Evolutionary conservation across 2,113 vertebrate species (phyloP), one percentile per base, ranked within the genome.

Genomic region (Zosterops borbonicus): DNA sequence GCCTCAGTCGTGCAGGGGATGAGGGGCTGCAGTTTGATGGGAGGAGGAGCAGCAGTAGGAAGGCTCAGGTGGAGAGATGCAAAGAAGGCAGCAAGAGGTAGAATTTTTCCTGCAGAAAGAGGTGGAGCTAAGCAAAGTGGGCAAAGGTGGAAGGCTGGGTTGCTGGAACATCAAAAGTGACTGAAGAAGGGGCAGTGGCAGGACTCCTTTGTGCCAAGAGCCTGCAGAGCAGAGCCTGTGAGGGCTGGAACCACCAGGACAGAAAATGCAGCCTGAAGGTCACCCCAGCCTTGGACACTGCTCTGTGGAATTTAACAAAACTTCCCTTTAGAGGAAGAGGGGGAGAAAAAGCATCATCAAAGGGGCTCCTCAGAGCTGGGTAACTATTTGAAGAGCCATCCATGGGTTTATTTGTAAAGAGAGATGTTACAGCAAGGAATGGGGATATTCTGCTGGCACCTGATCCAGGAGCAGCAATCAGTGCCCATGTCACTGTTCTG

Each of bases 261-360:
- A 65, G 20, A 12, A 19, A 49, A 46, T 4, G 53, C 28, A 87
- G 62, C 53, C 68, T 85, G 81, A 68, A 70, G 25, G 39, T n/a
- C 74, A 68, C 60, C 28, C 9, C 35, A 70, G 33, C n/a, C 29
- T 14, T 29, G 29, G 46, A 7, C 35, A 41, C 29, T 86, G 83
- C 9, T 73, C 5, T 6, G 4, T 9, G 29, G 52, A 75, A 70
- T 64, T 42, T 2, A 74, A 44, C 47, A 44, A 42, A 94, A 50
- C 15, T 7, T 62, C 19, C 11, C 22, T 74, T 50, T 70, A 41
- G 42, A 35, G 41, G 10, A 74, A 63, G 6, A 47, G 11, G 8
- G 12, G 6, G 3, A 9, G 13, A 9, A 6, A 20, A 50, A 31
- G 5, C 4, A 5, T 19, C 11, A 2, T 41, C 59, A 24, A 18